Evolutionary conservation across 1,140 invertebrate genomes (phyloP).

Genomic region (Sycophaga agraensis): DNA sequence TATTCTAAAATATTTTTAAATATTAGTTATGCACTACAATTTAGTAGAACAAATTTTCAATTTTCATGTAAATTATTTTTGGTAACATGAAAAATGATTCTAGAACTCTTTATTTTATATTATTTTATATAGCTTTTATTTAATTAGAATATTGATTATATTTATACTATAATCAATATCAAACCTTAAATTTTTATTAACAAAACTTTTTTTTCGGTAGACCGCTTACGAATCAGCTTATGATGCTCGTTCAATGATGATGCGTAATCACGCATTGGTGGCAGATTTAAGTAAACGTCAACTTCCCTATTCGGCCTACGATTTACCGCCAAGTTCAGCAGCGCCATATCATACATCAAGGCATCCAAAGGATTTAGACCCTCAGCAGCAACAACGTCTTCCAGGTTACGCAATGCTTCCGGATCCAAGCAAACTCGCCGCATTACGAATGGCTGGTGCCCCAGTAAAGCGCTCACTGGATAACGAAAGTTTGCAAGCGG

Average conservation of each 20-base stretch:
- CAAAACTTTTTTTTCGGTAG: conserved; percentile 1
- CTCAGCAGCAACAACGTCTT: conserved; percentile 46
- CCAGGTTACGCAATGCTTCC: conserved; percentile 51
- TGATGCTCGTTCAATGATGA: conserved; percentile 46
- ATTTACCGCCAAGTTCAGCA: conserved; percentile 35
- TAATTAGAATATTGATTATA: too few relatives aligned
- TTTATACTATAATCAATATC: too few relatives aligned
- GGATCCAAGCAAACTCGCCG: conserved; percentile 51
- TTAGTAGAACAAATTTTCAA: too few relatives aligned
- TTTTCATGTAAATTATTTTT: too few relatives aligned
- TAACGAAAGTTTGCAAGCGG: conserved; percentile 38
- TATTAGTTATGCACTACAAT: too few relatives aligned
- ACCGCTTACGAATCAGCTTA: conserved; percentile 9
- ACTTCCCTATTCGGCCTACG: conserved; percentile 44
- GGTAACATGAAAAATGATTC: too few relatives aligned
- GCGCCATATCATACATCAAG: conserved; percentile 38
- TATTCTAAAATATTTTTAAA: too few relatives aligned
- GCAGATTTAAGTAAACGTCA: conserved; percentile 53
- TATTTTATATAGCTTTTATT: too few relatives aligned
- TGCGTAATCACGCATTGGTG: conserved; percentile 51
- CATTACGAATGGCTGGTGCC: conserved; percentile 43
- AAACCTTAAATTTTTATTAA: too few relatives aligned
- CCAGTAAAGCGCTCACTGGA: conserved; percentile 47
- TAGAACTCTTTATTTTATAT: too few relatives aligned
- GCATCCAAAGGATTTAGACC: conserved; percentile 18